Percentiles rank a stretch among this genome's conserved stretches.
These are phyloP conservation scores for Microtus ochrogaster DNA, from an alignment of 2,113 vertebrate genomes.

Conservation along the genomic window DNA sequence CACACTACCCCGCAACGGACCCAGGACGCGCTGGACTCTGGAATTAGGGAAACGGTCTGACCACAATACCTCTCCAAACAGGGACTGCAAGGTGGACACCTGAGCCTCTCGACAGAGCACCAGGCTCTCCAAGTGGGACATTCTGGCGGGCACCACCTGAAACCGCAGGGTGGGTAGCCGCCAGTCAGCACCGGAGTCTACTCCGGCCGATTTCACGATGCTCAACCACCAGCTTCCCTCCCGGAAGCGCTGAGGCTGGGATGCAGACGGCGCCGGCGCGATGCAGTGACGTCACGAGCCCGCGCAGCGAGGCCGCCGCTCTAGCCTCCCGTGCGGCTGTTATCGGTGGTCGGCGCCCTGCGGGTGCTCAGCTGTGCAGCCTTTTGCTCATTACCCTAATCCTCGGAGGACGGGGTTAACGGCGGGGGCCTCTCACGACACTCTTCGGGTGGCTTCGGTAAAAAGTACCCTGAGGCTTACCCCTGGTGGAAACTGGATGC, in stretches of 20 bases:
- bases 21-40: neutral
- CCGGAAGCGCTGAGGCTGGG: neutral
- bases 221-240: rapidly evolving
- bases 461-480: neutral
- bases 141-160: neutral
- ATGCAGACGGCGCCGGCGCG: neutral
- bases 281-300: conserved; percentile 53
- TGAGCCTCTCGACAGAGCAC: conserved; percentile 93
- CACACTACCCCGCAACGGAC: neutral
- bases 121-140: conserved; percentile 85
- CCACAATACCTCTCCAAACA: conserved; percentile 94
- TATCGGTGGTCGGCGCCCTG: neutral
- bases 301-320: neutral
- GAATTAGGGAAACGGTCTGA: neutral
- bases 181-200: rapidly evolving
- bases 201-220: rapidly evolving
- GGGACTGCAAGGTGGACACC: conserved; percentile 88
- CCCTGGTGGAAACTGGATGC: neutral
- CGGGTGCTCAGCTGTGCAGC: rapidly evolving
- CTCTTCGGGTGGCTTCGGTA: too few relatives aligned
- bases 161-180: rapidly evolving
- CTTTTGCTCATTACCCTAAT: rapidly evolving
- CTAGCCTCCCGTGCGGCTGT: rapidly evolving
- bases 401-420: rapidly evolving
- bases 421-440: rapidly evolving